A percentile compares a stretch with the other conserved stretches of the same genome.
Evolutionary conservation across 1,140 invertebrate species (phyloP).

Genomic region (Galleria mellonella): DNA sequence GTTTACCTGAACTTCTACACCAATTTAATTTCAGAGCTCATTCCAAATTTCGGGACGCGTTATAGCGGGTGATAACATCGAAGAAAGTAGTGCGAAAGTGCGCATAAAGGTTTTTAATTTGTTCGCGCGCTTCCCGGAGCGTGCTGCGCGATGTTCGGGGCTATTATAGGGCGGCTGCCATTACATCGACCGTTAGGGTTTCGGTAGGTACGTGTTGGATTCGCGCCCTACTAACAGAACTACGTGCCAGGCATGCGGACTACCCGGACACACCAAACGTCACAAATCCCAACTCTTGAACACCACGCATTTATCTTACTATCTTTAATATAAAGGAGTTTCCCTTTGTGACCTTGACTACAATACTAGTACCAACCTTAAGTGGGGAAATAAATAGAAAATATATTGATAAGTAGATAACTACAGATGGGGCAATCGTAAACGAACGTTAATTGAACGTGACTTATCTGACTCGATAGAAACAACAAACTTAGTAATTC

Average conservation of each 20-base stretch:
- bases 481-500: no score
- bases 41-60: slow-evolving; percentile 10
- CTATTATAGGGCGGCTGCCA: slow-evolving; percentile 43
- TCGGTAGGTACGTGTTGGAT: slow-evolving; percentile 47
- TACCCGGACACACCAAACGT: slow-evolving; percentile 4
- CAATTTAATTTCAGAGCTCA: slow-evolving; percentile 7
- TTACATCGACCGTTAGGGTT: slow-evolving; percentile 57
- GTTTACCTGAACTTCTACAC: background rate
- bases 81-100: slow-evolving; percentile 34
- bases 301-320: background rate
- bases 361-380: no score
- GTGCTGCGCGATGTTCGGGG: slow-evolving; percentile 28
- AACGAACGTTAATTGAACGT: no score
- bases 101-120: slow-evolving; percentile 61
- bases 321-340: no score
- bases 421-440: no score
- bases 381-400: no score
- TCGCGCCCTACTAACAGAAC: slow-evolving; percentile 45
- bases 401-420: no score
- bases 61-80: slow-evolving; percentile 22
- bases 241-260: slow-evolving; percentile 39
- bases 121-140: slow-evolving; percentile 25
- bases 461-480: no score
- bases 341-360: no score
- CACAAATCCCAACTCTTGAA: slow-evolving; percentile 1